Conservation (phyloP, 2,888 invertebrate species). For the Opisthograptis luteolata region DNA sequence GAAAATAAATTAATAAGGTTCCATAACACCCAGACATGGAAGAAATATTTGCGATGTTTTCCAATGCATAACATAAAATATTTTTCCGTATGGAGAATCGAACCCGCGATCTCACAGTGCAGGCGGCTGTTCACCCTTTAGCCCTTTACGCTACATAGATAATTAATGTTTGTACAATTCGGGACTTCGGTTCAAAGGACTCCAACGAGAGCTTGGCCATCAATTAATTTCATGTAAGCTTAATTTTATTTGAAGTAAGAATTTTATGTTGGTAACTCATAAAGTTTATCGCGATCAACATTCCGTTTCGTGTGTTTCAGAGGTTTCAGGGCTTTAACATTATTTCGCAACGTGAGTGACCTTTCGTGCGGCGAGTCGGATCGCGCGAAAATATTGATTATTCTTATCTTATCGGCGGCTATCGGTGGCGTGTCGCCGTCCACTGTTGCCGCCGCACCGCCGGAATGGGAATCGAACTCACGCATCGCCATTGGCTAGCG, state of each 20-base stretch:
- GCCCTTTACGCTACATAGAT: too few relatives aligned
- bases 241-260: constrained; percentile 28
- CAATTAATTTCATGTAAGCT: constrained; percentile 22
- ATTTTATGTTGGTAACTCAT: constrained; percentile 27
- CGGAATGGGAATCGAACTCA: constrained; percentile 55
- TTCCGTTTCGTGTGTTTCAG: constrained; percentile 51
- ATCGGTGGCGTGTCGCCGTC: constrained; percentile 73
- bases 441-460: constrained; percentile 43
- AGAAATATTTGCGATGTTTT: too few relatives aligned
- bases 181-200: constrained; percentile 26
- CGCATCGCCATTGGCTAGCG: constrained; percentile 45
- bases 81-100: too few relatives aligned
- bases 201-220: constrained; percentile 18
- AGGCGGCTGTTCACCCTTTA: too few relatives aligned
- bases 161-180: too few relatives aligned
- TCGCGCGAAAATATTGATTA: constrained; percentile 79
- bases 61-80: too few relatives aligned
- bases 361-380: constrained; percentile 74
- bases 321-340: constrained; percentile 51
- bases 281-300: constrained; percentile 43
- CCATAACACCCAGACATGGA: too few relatives aligned
- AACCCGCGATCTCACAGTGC: too few relatives aligned
- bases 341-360: constrained; percentile 75
- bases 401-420: constrained; percentile 67
- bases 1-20: too few relatives aligned